Conservation (phyloP, 2,888 invertebrate species). For the Polydrusus pterygomalis region DNA sequence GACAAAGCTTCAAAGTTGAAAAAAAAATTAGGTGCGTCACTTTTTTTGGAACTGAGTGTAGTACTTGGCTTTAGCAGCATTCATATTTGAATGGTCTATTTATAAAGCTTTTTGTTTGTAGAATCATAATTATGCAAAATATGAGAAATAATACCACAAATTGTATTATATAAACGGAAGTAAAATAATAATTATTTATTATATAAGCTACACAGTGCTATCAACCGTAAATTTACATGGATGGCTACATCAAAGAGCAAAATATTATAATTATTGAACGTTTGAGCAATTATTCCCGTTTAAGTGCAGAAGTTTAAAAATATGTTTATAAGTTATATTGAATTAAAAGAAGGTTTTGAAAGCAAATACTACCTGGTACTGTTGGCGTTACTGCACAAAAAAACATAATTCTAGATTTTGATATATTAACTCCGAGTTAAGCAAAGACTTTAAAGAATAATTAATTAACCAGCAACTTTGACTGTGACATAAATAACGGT, state of each 20-base stretch:
- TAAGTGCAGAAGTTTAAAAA: background rate
- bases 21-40: too few species aligned
- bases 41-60: too few species aligned
- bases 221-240: background rate
- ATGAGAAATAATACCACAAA: background rate
- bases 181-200: conserved; percentile 1
- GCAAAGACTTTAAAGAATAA: too few species aligned
- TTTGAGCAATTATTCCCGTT: background rate
- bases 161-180: background rate
- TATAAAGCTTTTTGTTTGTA: background rate
- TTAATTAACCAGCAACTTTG: too few species aligned
- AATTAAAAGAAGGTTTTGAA: background rate
- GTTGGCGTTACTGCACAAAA: too few species aligned
- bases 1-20: too few species aligned
- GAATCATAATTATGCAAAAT: background rate
- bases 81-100: background rate
- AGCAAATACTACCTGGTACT: too few species aligned
- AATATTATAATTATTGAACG: conserved; percentile 2
- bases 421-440: too few species aligned
- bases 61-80: too few species aligned
- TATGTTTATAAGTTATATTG: background rate
- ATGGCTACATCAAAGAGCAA: background rate
- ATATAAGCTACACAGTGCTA: background rate
- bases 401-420: too few species aligned
- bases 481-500: too few species aligned